Base-by-base conservation (phyloP, 2,888 invertebrate species). In the Conistra vaccinii region DNA sequence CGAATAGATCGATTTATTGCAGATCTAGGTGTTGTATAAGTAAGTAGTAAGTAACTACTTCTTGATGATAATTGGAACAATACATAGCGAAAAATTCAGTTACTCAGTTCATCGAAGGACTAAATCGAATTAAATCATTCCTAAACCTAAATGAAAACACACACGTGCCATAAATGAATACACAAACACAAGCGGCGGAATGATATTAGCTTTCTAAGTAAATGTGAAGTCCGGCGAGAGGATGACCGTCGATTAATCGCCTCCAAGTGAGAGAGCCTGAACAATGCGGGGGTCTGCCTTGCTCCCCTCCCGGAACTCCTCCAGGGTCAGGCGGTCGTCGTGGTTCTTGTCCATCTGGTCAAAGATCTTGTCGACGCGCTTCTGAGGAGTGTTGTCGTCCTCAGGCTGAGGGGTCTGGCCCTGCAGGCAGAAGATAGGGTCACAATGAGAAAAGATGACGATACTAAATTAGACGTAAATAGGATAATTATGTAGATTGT, bases 271-370 rank as follows among this genome's bases (percentile, higher is more conserved):
- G 84, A 99, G 97, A 71, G 99, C 99, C 96, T 99, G 99, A 77
- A 99, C 99, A 93, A 99, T 99, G 94, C 99, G 98, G 53, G 99
- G 99, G 96, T 99, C 99, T 74, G 99, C 99, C 97, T 99, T 99
- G 96, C 99, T 99, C 86, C 99, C 99, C 96, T 99, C 99, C 90
- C 99, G 98, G 97, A 99, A 99, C 95, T 99, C 99, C 91, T 99
- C 99, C 89, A 99, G 97, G 62, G 99, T 99, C 89, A 99, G 97
- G 90, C 98, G 98, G 96, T 99, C 99, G 95, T 99, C 99, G 96
- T 99, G 99, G 95, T 99, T 99, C 97, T 98, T 99, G 96, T 99
- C 99, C 99, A 99, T 99, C 94, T 99, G 99, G 95, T 99, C 99
- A 97, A 99, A 99, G 93, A 99, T 99, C 96, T 99, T 99, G 96